These are phyloP conservation scores for Colletes gigas DNA, from an alignment of 1,140 invertebrate genomes.

Conservation along the genomic window DNA sequence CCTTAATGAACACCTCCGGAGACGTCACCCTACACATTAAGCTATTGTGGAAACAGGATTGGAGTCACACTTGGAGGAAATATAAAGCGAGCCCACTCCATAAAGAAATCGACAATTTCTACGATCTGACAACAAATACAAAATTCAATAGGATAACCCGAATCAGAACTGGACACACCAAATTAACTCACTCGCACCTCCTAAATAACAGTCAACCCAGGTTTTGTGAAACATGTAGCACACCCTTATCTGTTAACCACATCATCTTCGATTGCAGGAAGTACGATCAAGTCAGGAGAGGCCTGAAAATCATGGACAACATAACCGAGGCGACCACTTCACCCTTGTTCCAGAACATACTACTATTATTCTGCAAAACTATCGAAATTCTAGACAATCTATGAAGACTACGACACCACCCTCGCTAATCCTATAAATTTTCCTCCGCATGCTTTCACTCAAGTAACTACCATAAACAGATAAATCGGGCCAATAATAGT, in stretches of 20 bases:
- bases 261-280: background rate
- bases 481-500: too few relatives aligned
- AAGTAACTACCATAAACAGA: too few relatives aligned
- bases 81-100: background rate
- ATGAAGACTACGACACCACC: too few relatives aligned
- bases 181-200: background rate
- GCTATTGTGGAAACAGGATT: background rate
- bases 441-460: too few relatives aligned
- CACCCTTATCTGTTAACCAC: background rate
- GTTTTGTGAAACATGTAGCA: background rate
- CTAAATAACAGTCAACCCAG: background rate
- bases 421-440: too few relatives aligned
- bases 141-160: background rate
- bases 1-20: background rate
- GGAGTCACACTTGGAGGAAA: background rate
- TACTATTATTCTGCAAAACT: too few relatives aligned
- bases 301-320: too few relatives aligned
- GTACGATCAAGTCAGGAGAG: too few relatives aligned
- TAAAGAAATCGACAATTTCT: background rate
- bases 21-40: background rate
- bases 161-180: constrained; percentile 1
- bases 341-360: too few relatives aligned
- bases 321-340: too few relatives aligned
- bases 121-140: background rate
- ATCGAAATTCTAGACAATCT: too few relatives aligned